These are phyloP conservation scores for Adelges cooleyi DNA, from an alignment of 1,140 invertebrate species.

Conservation along the genomic window DNA sequence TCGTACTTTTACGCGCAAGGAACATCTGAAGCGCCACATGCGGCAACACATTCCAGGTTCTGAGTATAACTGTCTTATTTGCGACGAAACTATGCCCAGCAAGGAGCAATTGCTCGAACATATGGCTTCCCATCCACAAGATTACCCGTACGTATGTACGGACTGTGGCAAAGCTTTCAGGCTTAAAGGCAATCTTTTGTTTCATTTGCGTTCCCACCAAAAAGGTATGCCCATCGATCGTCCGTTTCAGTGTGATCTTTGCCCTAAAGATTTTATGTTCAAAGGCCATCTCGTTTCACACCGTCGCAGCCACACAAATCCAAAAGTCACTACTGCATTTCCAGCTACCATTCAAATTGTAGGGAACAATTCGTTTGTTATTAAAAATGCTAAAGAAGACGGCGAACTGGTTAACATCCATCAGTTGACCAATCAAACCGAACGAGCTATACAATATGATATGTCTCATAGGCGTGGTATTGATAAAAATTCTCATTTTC, in stretches of 20 bases:
- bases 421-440: conserved; percentile 68
- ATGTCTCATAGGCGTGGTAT: conserved; percentile 4
- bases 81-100: conserved; percentile 73
- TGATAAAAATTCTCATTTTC: conserved; percentile 23
- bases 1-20: conserved; percentile 69
- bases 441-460: conserved; percentile 46
- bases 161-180: conserved; percentile 36
- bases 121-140: conserved; percentile 70
- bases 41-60: conserved; percentile 83
- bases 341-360: conserved; percentile 22
- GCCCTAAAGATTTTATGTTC: conserved; percentile 48
- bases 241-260: conserved; percentile 53
- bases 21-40: conserved; percentile 67
- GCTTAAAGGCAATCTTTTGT: conserved; percentile 36
- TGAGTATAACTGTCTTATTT: conserved; percentile 72
- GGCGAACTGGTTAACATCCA: conserved; percentile 65
- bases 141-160: conserved; percentile 39
- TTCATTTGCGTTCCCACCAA: conserved; percentile 86
- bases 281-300: conserved; percentile 58
- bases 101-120: conserved; percentile 77
- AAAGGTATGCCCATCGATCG: conserved; percentile 72
- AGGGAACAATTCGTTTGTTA: conserved; percentile 35
- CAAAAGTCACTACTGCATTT: conserved; percentile 42
- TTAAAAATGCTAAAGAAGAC: conserved; percentile 44
- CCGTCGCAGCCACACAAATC: conserved; percentile 52